These are phyloP conservation scores for Aplocera efformata DNA, from an alignment of 2,888 invertebrate genomes.

Conservation along the genomic window DNA sequence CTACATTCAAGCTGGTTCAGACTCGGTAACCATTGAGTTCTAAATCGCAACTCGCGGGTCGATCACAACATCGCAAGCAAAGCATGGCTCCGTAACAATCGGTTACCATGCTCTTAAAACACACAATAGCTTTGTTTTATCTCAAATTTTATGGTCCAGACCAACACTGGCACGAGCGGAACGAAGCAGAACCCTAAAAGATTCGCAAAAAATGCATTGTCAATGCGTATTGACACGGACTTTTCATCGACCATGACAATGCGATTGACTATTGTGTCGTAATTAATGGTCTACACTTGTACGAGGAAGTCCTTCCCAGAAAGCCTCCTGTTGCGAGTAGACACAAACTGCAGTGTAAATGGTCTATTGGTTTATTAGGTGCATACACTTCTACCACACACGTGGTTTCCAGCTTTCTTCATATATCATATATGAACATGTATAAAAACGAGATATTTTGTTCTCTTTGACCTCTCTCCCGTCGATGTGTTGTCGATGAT, in stretches of 20 bases:
- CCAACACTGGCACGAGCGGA: slow-evolving; percentile 22
- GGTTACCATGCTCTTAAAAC: too few relatives aligned
- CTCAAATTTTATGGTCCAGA: too few relatives aligned
- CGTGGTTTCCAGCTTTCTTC: slow-evolving; percentile 27
- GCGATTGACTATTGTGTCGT: slow-evolving; percentile 40
- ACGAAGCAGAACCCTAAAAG: slow-evolving; percentile 25
- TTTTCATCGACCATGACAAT: slow-evolving; percentile 50
- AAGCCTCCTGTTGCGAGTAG: slow-evolving; percentile 54
- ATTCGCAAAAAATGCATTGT: slow-evolving; percentile 34
- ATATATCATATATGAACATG: background rate
- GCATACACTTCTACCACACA: slow-evolving; percentile 46
- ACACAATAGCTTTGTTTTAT: background rate
- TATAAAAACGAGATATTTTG: too few relatives aligned
- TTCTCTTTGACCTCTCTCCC: too few relatives aligned
- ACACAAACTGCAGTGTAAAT: slow-evolving; percentile 51
- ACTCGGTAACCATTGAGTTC: too few relatives aligned
- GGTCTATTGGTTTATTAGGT: slow-evolving; percentile 25
- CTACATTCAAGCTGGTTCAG: too few relatives aligned
- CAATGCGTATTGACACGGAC: slow-evolving; percentile 46
- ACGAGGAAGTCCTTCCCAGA: slow-evolving; percentile 50
- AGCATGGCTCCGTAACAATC: too few relatives aligned
- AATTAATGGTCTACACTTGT: slow-evolving; percentile 62
- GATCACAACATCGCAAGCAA: too few relatives aligned
- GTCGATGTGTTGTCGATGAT: too few relatives aligned
- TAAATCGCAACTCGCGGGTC: too few relatives aligned